A percentile compares a stretch with the other conserved stretches of the same genome.
Evolutionary conservation across 2,888 invertebrate genomes (phyloP).

Genomic region (Tetheella fluctuosa): DNA sequence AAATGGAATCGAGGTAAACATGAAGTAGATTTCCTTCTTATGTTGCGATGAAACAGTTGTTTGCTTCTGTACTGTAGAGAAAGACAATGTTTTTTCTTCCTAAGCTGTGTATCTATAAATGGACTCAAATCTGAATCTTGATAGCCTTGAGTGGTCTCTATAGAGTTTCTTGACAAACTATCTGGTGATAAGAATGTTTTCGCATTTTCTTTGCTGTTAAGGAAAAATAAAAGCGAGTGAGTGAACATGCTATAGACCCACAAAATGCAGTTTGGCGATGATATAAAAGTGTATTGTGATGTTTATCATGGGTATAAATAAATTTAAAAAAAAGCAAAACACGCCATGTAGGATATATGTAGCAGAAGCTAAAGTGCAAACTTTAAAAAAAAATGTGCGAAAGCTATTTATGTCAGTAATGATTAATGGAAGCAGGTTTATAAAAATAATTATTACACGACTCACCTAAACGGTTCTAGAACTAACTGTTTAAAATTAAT

Average conservation of each 20-base stretch:
- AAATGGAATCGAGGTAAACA: neutral
- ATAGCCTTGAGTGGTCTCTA: constrained; percentile 70
- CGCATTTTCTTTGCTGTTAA: constrained; percentile 47
- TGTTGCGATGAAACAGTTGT: constrained; percentile 31
- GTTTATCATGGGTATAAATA: too few species aligned
- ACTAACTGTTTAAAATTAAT: neutral
- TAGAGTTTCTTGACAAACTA: constrained; percentile 41
- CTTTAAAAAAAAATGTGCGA: constrained; percentile 14
- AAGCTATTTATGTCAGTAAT: constrained; percentile 22
- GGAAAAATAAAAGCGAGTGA: constrained; percentile 36
- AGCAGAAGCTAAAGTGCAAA: constrained; percentile 48
- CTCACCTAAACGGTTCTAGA: constrained; percentile 1
- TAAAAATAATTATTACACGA: constrained; percentile 25
- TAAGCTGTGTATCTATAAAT: constrained; percentile 30
- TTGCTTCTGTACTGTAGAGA: constrained; percentile 38
- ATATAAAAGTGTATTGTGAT: too few species aligned
- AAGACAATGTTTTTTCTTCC: constrained; percentile 47
- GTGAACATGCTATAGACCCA: too few species aligned
- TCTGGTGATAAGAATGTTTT: constrained; percentile 40
- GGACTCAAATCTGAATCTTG: constrained; percentile 68
- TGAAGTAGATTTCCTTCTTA: constrained; percentile 33
- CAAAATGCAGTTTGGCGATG: too few species aligned
- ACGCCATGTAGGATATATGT: constrained; percentile 15
- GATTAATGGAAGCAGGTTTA: constrained; percentile 74
- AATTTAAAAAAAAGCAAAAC: too few species aligned